Conservation (phyloP, 2,888 invertebrate genomes). For the Dynastes maya region DNA sequence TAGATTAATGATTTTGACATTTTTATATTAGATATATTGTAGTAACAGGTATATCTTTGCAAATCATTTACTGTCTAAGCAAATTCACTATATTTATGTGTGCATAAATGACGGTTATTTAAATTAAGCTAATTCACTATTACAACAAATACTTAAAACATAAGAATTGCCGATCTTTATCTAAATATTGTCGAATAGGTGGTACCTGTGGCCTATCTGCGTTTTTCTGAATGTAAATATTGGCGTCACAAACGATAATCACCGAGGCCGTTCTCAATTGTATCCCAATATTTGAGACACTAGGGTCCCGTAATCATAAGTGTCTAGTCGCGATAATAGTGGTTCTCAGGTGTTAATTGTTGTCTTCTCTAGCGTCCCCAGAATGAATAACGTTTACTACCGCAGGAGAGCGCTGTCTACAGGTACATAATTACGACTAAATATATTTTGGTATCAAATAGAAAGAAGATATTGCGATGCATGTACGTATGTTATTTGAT, state of each 20-base stretch:
- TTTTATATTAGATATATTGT: too few species aligned
- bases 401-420: slow-evolving; percentile 46
- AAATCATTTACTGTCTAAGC: too few species aligned
- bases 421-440: slow-evolving; percentile 22
- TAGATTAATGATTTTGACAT: too few species aligned
- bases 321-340: slow-evolving; percentile 31
- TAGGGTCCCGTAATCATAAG: neutral
- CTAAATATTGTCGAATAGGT: slow-evolving; percentile 34
- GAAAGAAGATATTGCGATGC: neutral
- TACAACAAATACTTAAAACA: neutral
- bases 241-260: slow-evolving; percentile 35
- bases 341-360: slow-evolving; percentile 29
- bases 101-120: neutral
- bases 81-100: neutral
- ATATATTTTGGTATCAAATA: neutral
- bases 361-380: neutral
- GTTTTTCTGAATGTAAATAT: slow-evolving; percentile 43
- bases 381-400: slow-evolving; percentile 35
- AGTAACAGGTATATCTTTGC: too few species aligned
- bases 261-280: slow-evolving; percentile 37
- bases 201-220: slow-evolving; percentile 20
- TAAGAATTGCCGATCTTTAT: slow-evolving; percentile 9
- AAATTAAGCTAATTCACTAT: slow-evolving; percentile 9
- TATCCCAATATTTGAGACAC: slow-evolving; percentile 38
- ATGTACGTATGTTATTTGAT: neutral